Evolutionary conservation across 1,140 invertebrate species (phyloP), one percentile per base, ranked within the genome.

Genomic region (Vanessa tameamea): DNA sequence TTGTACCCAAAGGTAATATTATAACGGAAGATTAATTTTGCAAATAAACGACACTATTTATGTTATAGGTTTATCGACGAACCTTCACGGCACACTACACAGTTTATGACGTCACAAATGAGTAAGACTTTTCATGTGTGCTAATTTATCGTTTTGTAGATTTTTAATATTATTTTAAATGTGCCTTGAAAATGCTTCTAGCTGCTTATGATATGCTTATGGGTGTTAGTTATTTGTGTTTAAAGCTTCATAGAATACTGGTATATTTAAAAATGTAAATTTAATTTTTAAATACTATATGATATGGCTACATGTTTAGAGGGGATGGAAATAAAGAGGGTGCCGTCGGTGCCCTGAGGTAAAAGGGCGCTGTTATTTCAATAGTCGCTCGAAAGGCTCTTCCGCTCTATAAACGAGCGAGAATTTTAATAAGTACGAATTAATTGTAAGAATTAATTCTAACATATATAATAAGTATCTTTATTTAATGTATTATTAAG

Each of bases 81-180:
- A 96, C 96, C 68, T 96, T 96, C 93, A 96, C 96, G 81, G 96
- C 96, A 78, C 95, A 95, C 88, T 97, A 97, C 92, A 97, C 96
- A 73, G 96, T 97, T 88, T 97, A 97, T 92, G 96, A 97, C 93
- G 96, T 97, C 83, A 95, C 95, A 81, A 97, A 97, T 92, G 96
- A 97, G 96, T 96, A 91, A 95, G 96, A 96, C 87, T 31, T 66
- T 57, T 20, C 4, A 23, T 57, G 53, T 23, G 53, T 16, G 75
- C 64, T 77, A 69, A 50, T 66, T 57, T 16, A 63, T 20, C 2
- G 5, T 69, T 6, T 59, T 69, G 47, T 47, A 69, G 37, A 59
- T 26, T 57, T 55, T 69, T 64, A 37, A n/a, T 51, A 72, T 72
- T 72, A 47, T 12, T 31, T 67, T 67, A 47, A 59, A 16, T 9